A percentile compares a stretch with the other conserved stretches of the same genome.
These are phyloP conservation scores for Illadopsis cleaveri DNA, from an alignment of 2,113 vertebrate species.

Conservation along the genomic window DNA sequence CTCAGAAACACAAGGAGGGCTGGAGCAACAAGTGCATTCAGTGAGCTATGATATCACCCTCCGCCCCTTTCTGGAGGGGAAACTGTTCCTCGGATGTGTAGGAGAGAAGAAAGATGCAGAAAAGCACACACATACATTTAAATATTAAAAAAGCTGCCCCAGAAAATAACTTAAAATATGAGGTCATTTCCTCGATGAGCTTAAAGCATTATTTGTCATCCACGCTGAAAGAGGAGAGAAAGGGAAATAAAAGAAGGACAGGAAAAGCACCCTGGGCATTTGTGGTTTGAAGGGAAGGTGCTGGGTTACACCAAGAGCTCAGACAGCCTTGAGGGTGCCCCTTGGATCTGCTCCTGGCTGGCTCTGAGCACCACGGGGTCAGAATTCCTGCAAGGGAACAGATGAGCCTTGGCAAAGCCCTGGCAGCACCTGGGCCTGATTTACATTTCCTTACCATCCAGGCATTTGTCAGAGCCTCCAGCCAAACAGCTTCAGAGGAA, in stretches of 20 bases:
- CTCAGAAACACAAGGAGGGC: constrained; percentile 4
- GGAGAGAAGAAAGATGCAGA: constrained; percentile 3
- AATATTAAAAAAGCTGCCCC: constrained; percentile 36
- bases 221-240: neutral
- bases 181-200: constrained; percentile 60
- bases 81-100: constrained; percentile 4
- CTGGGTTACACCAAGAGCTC: neutral
- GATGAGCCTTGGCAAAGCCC: neutral
- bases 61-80: neutral
- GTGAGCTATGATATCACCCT: constrained; percentile 46
- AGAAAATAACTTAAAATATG: constrained; percentile 57
- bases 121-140: neutral
- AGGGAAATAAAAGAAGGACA: neutral
- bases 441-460: neutral
- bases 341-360: neutral
- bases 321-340: neutral
- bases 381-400: neutral
- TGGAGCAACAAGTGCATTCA: constrained; percentile 38
- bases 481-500: neutral
- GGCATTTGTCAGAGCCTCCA: neutral
- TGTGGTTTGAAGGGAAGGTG: neutral
- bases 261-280: neutral
- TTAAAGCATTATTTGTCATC: constrained; percentile 55
- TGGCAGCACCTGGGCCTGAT: neutral
- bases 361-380: neutral